phyloP scores from a whole-genome alignment of 2,797 vertebrate genomes.

The Tangara arthus region DNA sequence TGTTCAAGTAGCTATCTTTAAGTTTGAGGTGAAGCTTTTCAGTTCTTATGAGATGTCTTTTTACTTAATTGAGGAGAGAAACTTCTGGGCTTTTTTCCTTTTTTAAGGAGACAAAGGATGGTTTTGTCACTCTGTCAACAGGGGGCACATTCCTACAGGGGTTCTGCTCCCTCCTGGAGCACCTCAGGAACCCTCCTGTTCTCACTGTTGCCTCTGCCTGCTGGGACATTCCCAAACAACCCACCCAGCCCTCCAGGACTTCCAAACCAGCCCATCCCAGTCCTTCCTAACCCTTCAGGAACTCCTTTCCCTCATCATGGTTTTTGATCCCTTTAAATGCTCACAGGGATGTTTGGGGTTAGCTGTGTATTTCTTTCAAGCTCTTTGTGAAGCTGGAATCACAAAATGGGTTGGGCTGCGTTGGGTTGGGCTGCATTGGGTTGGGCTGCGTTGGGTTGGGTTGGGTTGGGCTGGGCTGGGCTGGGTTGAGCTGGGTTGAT shows the following conservation, averaged over 20 bases:
- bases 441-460: background rate
- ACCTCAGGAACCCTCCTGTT: background rate
- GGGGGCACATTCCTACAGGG: too few species aligned
- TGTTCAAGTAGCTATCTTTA: too few species aligned
- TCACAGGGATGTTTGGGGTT: background rate
- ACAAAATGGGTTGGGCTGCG: background rate
- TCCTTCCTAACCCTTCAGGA: background rate
- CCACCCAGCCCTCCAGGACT: background rate
- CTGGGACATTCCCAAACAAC: background rate
- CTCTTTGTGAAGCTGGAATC: background rate
- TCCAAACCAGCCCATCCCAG: background rate
- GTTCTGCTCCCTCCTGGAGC: background rate
- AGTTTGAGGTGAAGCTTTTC: too few species aligned
- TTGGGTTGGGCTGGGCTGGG: too few species aligned
- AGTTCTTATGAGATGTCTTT: too few species aligned
- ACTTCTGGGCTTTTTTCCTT: too few species aligned
- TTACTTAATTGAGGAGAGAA: too few species aligned
- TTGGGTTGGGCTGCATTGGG: too few species aligned
- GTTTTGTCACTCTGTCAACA: too few species aligned
- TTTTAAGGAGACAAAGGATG: too few species aligned
- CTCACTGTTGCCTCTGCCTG: background rate
- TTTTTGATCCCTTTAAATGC: background rate
- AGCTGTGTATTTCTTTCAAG: background rate
- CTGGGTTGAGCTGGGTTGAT: too few species aligned
- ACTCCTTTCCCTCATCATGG: background rate